Evolutionary conservation across 2,888 invertebrate species (phyloP), one percentile per base, ranked within the genome.

Genomic region (Megalurothrips usitatus): DNA sequence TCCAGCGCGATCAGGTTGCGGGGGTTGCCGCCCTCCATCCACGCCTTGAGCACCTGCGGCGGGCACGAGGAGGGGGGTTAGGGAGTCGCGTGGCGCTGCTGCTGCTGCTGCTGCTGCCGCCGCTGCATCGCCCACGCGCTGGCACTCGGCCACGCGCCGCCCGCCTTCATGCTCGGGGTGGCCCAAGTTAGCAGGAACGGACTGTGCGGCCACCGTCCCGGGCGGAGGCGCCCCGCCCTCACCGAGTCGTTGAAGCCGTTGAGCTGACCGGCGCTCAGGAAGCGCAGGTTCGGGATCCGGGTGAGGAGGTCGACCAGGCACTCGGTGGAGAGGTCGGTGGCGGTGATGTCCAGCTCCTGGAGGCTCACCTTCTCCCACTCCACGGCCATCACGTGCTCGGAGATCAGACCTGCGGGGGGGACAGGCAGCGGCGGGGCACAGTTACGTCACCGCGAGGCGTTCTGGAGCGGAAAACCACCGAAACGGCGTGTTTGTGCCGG

Each of bases 311-410:
- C 96, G 82, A 95, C 94, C 78, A 99, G 90, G 83, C 97, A 96
- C 86, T 99, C 98, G 0, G 96, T 93, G 1, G 95, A 94, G 82
- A 99, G 88, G 87, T 99, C 99, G 0, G 99, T 99, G 1, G 97
- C 99, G 0, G 98, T 97, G 81, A 99, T 94, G 86, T 99, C 99
- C 84, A 99, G 87, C 88, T 99, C 99, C 87, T 95, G 95, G 81
- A 99, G 88, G 0, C 93, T 92, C 1, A 96, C 95, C 87, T 98
- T 97, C 87, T 99, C 98, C 99, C 99, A 99, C 86, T 99, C 98
- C 12, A 98, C 98, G 86, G 94, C 94, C 93, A 96, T 95, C 82
- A 99, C 94, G 87, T 95, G 92, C 84, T 97, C 96, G 84, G 96
- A 96, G 86, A 94, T 94, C 12, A 99, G 90, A 87, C 92, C 97